A percentile compares a stretch with the other conserved stretches of the same genome.
Conservation (phyloP, 35 echinoderm and acorn worm genomes). For the Ophioderma brevispina region DNA sequence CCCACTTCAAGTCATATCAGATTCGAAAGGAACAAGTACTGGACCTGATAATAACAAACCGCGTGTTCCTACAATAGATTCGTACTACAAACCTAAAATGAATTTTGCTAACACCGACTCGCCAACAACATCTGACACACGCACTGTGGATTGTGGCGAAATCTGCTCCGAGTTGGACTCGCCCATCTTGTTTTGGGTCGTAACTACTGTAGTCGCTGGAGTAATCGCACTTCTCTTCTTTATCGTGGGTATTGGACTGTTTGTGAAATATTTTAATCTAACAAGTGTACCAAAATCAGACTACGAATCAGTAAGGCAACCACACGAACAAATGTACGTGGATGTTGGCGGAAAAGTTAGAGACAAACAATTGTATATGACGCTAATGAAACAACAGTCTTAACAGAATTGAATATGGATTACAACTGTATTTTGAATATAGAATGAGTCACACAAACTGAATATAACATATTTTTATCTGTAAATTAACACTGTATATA, state of each 20-base stretch:
- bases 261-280: neutral
- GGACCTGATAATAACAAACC: neutral
- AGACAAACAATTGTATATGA: slow-evolving; percentile 3
- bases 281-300: neutral
- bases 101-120: neutral
- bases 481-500: no score
- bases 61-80: neutral
- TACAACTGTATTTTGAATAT: no score
- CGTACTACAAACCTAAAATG: neutral
- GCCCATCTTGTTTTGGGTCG: neutral
- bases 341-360: neutral
- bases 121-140: neutral
- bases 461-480: no score
- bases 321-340: neutral
- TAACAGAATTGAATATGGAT: no score
- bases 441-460: no score
- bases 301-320: neutral
- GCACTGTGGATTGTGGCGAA: neutral
- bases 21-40: neutral
- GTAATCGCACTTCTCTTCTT: neutral
- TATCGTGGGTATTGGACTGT: neutral
- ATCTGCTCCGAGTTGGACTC: neutral
- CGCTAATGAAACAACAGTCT: neutral
- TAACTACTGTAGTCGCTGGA: neutral
- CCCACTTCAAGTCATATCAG: neutral